Evolutionary conservation across 2,113 vertebrate species (phyloP).

Genomic region (Vombatus ursinus): DNA sequence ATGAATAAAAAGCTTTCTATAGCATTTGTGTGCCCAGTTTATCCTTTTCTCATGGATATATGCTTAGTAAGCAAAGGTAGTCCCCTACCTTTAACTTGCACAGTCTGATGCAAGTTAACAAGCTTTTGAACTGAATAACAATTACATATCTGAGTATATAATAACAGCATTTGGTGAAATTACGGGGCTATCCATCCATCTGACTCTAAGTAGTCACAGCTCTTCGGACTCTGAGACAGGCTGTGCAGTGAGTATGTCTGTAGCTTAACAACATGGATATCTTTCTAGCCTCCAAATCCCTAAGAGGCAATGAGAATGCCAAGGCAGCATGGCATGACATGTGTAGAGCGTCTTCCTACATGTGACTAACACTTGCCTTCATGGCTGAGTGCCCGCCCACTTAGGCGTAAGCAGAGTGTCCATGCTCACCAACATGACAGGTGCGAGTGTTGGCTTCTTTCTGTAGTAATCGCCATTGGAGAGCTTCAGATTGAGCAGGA

Average conservation of each 20-base stretch:
- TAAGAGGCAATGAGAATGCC: accelerated
- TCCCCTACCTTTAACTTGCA: too few species aligned
- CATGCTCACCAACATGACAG: conserved; percentile 86
- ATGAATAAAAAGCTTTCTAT: neutral
- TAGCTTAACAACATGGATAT: accelerated
- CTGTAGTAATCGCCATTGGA: conserved; percentile 93
- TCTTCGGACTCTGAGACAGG: neutral
- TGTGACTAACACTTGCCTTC: accelerated
- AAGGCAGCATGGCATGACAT: neutral
- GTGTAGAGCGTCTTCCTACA: neutral
- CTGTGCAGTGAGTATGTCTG: accelerated
- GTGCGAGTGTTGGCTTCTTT: conserved; percentile 84
- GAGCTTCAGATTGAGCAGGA: conserved; percentile 96
- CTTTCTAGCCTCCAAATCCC: too few species aligned
- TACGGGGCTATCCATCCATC: neutral
- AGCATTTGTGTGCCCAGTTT: neutral
- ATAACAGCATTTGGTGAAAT: neutral
- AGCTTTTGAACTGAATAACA: neutral
- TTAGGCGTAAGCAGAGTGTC: accelerated
- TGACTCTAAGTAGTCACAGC: accelerated
- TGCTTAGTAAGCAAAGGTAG: neutral
- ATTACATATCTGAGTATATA: neutral
- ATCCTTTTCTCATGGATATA: neutral
- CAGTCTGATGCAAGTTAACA: neutral
- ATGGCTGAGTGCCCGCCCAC: neutral